Percentiles rank a stretch among this genome's conserved stretches.
Conservation (phyloP, 2,113 vertebrate genomes). For the Himantopus leucocephalus region DNA sequence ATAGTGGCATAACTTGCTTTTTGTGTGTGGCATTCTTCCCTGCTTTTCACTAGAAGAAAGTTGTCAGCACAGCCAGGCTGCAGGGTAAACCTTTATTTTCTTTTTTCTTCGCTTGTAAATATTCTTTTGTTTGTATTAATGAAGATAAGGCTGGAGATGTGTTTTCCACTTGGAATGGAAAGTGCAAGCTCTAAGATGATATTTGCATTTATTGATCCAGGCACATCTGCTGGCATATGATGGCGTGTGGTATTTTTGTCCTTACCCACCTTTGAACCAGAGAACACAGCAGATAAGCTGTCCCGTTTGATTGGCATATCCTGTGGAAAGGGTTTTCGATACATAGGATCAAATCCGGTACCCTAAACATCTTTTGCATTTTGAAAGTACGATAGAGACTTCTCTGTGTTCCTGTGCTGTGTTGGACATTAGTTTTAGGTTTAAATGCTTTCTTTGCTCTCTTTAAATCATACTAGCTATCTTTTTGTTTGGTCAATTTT, state of each 20-base stretch:
- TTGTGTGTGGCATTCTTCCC: neutral
- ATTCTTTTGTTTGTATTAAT: conserved; percentile 38
- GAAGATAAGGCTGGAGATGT: conserved; percentile 14
- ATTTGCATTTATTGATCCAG: conserved; percentile 56
- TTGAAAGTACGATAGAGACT: neutral
- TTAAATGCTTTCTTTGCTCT: neutral
- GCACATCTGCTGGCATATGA: conserved; percentile 6
- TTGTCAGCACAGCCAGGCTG: neutral
- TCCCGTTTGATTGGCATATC: conserved; percentile 27
- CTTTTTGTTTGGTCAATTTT: neutral
- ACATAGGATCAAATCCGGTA: neutral
- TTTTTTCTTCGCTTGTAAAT: neutral
- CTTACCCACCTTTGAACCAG: conserved; percentile 1
- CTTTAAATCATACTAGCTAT: neutral
- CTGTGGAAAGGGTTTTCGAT: neutral
- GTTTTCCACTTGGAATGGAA: conserved; percentile 18
- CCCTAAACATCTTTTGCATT: neutral
- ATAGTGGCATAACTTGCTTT: neutral
- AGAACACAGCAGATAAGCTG: conserved; percentile 19
- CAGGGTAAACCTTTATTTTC: neutral
- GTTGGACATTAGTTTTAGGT: neutral
- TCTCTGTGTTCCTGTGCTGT: neutral
- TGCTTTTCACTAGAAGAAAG: neutral
- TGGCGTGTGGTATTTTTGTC: conserved; percentile 29
- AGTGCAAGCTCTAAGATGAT: neutral